Percentiles rank a stretch among this genome's conserved stretches.
phyloP scores from a whole-genome alignment of 2,888 invertebrate species.

The Melolontha melolontha region DNA sequence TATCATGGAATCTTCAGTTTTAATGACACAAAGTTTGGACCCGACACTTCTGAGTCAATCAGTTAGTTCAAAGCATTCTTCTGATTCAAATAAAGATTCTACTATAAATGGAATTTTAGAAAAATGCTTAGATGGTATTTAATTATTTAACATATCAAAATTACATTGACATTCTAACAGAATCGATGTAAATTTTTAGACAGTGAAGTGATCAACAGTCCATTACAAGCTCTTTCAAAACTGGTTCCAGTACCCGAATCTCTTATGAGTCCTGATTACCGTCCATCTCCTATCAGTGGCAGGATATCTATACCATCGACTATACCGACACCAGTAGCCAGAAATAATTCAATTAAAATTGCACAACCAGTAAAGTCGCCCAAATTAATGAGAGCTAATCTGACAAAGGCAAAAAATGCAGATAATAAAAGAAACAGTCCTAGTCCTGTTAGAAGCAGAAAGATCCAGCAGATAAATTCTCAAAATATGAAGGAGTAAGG shows the following conservation, averaged over 20 bases:
- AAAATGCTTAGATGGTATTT: constrained; percentile 58
- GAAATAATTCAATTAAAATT: constrained; percentile 54
- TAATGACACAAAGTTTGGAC: constrained; percentile 76
- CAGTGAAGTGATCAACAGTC: constrained; percentile 66
- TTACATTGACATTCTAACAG: constrained; percentile 1
- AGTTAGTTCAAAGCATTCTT: constrained; percentile 57
- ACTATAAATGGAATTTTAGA: constrained; percentile 52
- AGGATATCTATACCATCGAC: constrained; percentile 49
- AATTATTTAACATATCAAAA: constrained; percentile 8
- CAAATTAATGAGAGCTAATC: constrained; percentile 41
- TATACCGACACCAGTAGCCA: constrained; percentile 46
- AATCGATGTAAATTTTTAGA: constrained; percentile 48
- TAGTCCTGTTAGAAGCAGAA: constrained; percentile 55
- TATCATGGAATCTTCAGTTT: constrained; percentile 56
- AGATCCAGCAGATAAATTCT: constrained; percentile 43
- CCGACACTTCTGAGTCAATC: constrained; percentile 68
- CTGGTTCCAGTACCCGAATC: constrained; percentile 91
- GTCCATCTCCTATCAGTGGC: constrained; percentile 58
- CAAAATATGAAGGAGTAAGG: constrained; percentile 43
- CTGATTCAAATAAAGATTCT: constrained; percentile 41
- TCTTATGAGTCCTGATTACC: constrained; percentile 86
- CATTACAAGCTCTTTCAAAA: constrained; percentile 85
- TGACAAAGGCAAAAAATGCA: constrained; percentile 44
- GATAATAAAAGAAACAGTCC: constrained; percentile 53
- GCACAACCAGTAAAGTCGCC: constrained; percentile 34